Percentiles rank a stretch among this genome's conserved stretches.
phyloP scores from a whole-genome alignment of 2,113 vertebrate genomes.

The Zapornia atra region DNA sequence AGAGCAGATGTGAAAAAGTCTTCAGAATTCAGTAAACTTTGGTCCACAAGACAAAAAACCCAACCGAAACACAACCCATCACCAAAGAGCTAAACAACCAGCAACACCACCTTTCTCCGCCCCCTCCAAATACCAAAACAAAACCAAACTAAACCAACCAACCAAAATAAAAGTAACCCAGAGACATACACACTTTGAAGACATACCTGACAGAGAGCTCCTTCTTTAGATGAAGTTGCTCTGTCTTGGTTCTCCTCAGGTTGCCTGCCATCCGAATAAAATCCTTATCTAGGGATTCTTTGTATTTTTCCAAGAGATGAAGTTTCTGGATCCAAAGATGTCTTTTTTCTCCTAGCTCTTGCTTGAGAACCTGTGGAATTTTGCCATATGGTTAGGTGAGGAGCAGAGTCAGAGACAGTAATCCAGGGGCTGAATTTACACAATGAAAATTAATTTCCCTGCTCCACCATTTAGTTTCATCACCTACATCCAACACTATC shows the following conservation, averaged over 20 bases:
- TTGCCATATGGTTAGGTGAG: neutral
- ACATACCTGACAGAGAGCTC: slow-evolving; percentile 82
- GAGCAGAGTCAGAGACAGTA: neutral
- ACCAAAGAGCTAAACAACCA: neutral
- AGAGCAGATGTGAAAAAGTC: neutral
- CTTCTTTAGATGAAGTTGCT: slow-evolving; percentile 79
- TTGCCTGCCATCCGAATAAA: slow-evolving; percentile 81
- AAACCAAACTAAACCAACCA: neutral
- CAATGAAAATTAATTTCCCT: neutral
- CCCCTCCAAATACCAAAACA: too few species aligned
- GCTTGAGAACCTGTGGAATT: slow-evolving; percentile 67
- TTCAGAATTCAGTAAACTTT: neutral
- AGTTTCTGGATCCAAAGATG: slow-evolving; percentile 79
- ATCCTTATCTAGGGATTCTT: slow-evolving; percentile 82
- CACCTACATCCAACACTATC: neutral
- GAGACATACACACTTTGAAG: neutral
- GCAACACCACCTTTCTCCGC: too few species aligned
- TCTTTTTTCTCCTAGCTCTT: slow-evolving; percentile 75
- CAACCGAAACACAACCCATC: neutral
- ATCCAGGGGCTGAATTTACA: neutral
- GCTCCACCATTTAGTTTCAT: neutral
- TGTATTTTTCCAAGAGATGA: slow-evolving; percentile 81
- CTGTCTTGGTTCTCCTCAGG: slow-evolving; percentile 82
- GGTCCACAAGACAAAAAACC: neutral
- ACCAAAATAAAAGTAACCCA: too few species aligned